Evolutionary conservation across 2,113 vertebrate genomes (phyloP).

Genomic region (Sitta europaea): DNA sequence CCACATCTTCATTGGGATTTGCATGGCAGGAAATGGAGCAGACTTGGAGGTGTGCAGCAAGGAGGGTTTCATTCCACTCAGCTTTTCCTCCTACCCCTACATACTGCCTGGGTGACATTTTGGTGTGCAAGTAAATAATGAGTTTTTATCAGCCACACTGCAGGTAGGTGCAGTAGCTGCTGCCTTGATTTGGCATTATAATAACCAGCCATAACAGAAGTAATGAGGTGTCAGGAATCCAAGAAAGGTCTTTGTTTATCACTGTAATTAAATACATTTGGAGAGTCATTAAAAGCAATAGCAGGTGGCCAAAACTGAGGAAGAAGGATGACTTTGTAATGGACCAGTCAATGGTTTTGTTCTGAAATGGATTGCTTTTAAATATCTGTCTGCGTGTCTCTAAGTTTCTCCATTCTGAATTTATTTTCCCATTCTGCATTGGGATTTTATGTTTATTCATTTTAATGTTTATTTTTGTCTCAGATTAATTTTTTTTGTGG

Average conservation of each 20-base stretch:
- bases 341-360: neutral
- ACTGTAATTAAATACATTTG: conserved; percentile 2
- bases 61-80: neutral
- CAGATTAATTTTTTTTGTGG: neutral
- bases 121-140: neutral
- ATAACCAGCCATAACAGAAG: conserved; percentile 6
- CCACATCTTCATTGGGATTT: neutral
- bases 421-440: neutral
- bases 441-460: neutral
- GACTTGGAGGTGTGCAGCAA: neutral
- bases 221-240: conserved; percentile 23
- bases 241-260: conserved; percentile 22
- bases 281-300: neutral
- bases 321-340: conserved; percentile 3
- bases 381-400: neutral
- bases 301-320: neutral
- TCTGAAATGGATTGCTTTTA: neutral
- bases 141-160: neutral
- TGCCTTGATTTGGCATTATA: neutral
- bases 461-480: neutral
- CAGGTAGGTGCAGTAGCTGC: neutral
- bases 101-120: neutral
- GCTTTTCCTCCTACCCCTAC: neutral
- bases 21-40: conserved; percentile 5
- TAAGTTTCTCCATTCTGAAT: neutral